Base-by-base conservation (phyloP, 2,888 invertebrate genomes). In the Hirtodrosophila histrioides region DNA sequence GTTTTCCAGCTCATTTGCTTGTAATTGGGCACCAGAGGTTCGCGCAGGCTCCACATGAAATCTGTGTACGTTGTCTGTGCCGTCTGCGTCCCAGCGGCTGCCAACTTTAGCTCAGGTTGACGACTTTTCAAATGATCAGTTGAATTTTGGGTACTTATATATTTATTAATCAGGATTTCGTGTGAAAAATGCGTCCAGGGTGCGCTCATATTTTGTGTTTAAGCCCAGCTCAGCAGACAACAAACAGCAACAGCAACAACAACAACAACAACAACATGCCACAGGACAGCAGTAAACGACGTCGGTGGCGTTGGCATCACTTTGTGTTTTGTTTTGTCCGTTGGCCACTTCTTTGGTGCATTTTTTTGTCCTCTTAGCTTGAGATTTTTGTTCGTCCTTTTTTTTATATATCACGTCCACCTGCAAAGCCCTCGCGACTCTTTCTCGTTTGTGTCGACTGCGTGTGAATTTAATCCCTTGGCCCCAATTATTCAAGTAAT, bases 1-100 rank as follows among this genome's bases (percentile, higher is more conserved):
- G 89, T 91, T 91, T 91, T 91, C 90, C 91, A 90, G 90, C 88
- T 91, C 90, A 91, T 91, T 89, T 91, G 88, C 85, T 88, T 90
- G 91, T 91, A 91, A 91, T 91, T 91, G 91, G 91, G 91, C 91
- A 91, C 91, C 91, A 80, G 75, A 76, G 77, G 72, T 79, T 69
- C 70, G 87, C 67, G 67, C 77, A 68, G 83, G 58, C 73, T 77
- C 87, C 69, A 62, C 75, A 71, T 68, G 66, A 70, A 75, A 80
- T 80, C 55, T 70, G 68, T 55, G 50, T 58, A 62, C 51, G 44
- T 43, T 50, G 50, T 44, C 55, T 37, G 48, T 33, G 48, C 41
- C 55, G 17, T 29, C 48, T 57, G 56, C 44, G 41, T 45, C 31
- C 40, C 41, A 40, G 29, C 39, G 65, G 60, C 73, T 57, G 62